Base-by-base conservation (phyloP, 2,888 invertebrate genomes). In the Phyllotreta cruciferae region DNA sequence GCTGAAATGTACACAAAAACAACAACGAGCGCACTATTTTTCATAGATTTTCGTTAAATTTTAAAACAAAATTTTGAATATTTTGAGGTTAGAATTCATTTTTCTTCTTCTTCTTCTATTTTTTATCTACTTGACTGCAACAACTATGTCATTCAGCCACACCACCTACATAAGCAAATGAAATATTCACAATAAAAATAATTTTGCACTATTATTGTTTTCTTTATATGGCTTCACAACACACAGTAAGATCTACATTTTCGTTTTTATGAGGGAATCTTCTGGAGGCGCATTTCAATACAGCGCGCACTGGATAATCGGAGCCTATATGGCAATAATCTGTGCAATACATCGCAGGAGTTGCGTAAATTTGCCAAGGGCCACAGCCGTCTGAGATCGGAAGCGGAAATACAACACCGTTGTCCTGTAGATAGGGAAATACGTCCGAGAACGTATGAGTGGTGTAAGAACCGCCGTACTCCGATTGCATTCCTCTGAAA, bases 291-390 rank as follows among this genome's bases (percentile, higher is more conserved):
- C 52, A 41, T 36, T 42, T 47, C 6, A 58, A 7, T 11, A 58
- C 52, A 35, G 58, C 35, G 58, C 77, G 74, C 9, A 82, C 76
- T n/a, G 82, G 78, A 77, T 77, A 79, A 42, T 78, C 78, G 14
- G 78, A 78, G 34, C 83, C 82, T 47, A 81, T 75, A 65, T 82
- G 82, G 64, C 80, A 79, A 61, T 78, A 76, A 66, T 83, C 83
- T 0, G 81, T 80, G 66, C 80, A 80, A 70, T 82, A 83, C 81
- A 82, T 82, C 56, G 76, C 79, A 8, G 81, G 80, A 2, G 80
- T 71, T n/a, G 75, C 73, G 58, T 81, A 70, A 62, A 74, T 73
- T 64, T 81, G 80, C 76, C 77, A 77, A n/a, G 76, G 73, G n/a
- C 75, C 73, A 3, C 78, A 68, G 7, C 66, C 71, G 24, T 77